Evolutionary conservation across 2,888 invertebrate species (phyloP).

Genomic region (Clitarchus hookeri): DNA sequence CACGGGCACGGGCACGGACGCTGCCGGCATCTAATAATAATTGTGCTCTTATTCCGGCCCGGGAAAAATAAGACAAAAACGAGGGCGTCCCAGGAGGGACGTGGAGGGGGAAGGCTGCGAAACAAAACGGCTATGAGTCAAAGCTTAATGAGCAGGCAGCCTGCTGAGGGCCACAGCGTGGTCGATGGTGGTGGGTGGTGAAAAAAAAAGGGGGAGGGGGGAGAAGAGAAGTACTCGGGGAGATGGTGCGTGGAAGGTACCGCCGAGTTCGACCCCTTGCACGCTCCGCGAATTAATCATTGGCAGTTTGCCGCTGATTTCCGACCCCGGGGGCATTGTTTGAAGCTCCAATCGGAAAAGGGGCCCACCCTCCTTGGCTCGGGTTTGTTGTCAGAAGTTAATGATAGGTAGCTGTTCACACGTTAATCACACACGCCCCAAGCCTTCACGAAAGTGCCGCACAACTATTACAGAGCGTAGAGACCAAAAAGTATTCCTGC

Average conservation of each 20-base stretch:
- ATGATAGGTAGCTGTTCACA: too few relatives aligned
- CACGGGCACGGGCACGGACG: background rate
- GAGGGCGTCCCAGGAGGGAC: background rate
- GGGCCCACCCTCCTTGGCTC: too few relatives aligned
- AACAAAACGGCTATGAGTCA: constrained; percentile 23
- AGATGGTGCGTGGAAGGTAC: background rate
- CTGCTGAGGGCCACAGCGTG: too few relatives aligned
- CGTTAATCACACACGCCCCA: too few relatives aligned
- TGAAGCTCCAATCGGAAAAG: too few relatives aligned
- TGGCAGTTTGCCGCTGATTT: background rate
- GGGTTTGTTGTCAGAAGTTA: too few relatives aligned
- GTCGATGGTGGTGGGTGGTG: too few relatives aligned
- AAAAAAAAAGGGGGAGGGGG: background rate
- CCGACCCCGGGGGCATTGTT: too few relatives aligned
- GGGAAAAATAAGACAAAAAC: constrained; percentile 15
- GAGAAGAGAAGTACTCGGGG: background rate
- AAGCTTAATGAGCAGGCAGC: constrained; percentile 22
- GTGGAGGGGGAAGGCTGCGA: background rate
- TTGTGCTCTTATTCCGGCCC: constrained; percentile 10
- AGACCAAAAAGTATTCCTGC: too few relatives aligned
- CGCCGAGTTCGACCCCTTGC: background rate
- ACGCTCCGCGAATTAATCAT: constrained; percentile 5
- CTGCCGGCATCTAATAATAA: constrained; percentile 19
- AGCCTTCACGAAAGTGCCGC: too few relatives aligned
- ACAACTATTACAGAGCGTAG: too few relatives aligned